A percentile compares a stretch with the other conserved stretches of the same genome.
phyloP scores from a whole-genome alignment of 2,888 invertebrate genomes.

The Hypsopygia costalis region DNA sequence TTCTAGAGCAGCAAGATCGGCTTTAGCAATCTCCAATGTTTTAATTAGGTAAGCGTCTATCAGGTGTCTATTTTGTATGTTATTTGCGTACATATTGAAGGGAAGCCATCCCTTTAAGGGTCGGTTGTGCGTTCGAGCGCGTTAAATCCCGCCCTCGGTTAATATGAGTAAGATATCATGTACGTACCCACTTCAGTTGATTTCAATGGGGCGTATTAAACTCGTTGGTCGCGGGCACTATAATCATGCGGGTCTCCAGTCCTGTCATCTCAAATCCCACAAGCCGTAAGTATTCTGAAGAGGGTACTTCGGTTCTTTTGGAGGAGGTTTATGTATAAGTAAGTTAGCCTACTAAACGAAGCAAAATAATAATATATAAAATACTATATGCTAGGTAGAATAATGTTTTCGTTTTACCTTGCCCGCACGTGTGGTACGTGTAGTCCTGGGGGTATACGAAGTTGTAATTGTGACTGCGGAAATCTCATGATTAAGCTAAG shows the following conservation, averaged over 20 bases:
- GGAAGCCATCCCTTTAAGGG: not conserved
- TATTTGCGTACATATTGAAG: not conserved
- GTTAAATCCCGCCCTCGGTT: not conserved
- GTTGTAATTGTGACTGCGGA: too few relatives aligned
- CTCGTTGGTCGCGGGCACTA: not conserved
- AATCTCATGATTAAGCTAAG: too few relatives aligned
- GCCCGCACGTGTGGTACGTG: too few relatives aligned
- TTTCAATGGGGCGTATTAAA: slow-evolving; percentile 1
- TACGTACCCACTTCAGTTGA: slow-evolving; percentile 6
- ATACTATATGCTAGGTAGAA: too few relatives aligned
- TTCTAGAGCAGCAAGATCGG: not conserved
- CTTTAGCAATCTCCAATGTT: too few relatives aligned
- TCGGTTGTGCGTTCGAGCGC: slow-evolving; percentile 5
- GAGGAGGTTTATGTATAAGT: too few relatives aligned
- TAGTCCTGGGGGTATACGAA: too few relatives aligned
- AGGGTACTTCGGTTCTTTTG: too few relatives aligned
- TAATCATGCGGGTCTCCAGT: not conserved
- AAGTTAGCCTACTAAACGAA: too few relatives aligned
- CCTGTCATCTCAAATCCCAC: not conserved
- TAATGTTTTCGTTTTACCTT: too few relatives aligned
- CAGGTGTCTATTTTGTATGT: slow-evolving; percentile 1
- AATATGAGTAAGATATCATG: slow-evolving; percentile 3
- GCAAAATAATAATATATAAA: too few relatives aligned
- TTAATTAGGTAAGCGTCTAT: too few relatives aligned
- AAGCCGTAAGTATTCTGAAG: slow-evolving; percentile 11